Evolutionary conservation across 1,140 invertebrate species (phyloP).

Genomic region (Theocolax elegans): DNA sequence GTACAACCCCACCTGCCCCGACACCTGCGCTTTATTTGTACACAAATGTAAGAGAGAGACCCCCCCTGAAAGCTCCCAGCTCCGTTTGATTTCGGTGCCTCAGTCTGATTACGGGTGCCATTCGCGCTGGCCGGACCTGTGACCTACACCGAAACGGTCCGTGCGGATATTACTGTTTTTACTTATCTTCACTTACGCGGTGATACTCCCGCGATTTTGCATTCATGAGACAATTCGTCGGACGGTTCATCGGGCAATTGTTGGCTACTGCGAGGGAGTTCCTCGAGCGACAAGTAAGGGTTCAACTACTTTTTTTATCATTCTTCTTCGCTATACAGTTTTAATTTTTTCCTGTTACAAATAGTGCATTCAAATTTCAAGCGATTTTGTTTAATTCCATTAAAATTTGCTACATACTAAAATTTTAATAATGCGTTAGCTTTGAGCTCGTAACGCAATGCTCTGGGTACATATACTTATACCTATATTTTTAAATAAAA

Average conservation of each 20-base stretch:
- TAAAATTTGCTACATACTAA: too few species aligned
- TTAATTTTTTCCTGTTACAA: neutral
- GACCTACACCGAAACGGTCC: neutral
- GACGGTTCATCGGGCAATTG: conserved; percentile 12
- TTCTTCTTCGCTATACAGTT: neutral
- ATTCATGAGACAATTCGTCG: conserved; percentile 15
- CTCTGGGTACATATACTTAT: too few species aligned
- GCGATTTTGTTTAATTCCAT: neutral
- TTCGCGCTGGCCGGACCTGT: conserved; percentile 47
- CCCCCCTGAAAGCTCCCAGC: conserved; percentile 6
- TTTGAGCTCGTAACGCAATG: too few species aligned
- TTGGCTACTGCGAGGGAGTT: neutral
- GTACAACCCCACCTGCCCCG: conserved; percentile 35
- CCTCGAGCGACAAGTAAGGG: conserved; percentile 20
- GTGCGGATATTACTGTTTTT: too few species aligned
- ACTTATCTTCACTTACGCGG: conserved; percentile 22
- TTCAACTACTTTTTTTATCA: neutral
- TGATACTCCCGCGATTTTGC: conserved; percentile 29
- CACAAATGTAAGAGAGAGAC: conserved; percentile 12
- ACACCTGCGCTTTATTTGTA: conserved; percentile 19
- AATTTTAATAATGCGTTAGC: too few species aligned
- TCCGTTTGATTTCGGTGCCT: conserved; percentile 37
- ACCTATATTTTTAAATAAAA: too few species aligned
- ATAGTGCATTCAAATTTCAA: neutral
- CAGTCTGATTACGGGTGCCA: conserved; percentile 67